Percentiles rank a stretch among this genome's conserved stretches.
Evolutionary conservation across 2,888 invertebrate genomes (phyloP).

Genomic region (Dicycla oo): DNA sequence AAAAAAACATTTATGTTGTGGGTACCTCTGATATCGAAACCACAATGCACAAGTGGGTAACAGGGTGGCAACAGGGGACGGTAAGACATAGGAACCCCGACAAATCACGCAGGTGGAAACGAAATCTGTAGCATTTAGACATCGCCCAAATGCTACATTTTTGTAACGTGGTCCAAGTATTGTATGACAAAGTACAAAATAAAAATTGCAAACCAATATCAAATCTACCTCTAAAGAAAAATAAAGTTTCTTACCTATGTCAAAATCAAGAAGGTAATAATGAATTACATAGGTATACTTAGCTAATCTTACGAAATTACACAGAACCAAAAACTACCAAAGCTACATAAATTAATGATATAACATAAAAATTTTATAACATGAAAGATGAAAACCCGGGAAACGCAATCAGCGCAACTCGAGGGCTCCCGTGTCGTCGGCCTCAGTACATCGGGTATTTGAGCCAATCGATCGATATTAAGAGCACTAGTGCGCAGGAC

Average conservation of each 20-base stretch:
- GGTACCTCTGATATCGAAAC: too few relatives aligned
- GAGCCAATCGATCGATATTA: neutral
- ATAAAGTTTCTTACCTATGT: neutral
- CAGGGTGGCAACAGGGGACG: too few relatives aligned
- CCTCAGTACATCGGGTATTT: neutral
- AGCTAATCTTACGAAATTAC: neutral
- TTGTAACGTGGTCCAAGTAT: neutral
- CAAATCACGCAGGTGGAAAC: too few relatives aligned
- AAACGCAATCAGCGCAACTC: conserved; percentile 1
- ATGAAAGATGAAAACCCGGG: neutral
- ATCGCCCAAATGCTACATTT: too few relatives aligned
- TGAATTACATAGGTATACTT: too few relatives aligned
- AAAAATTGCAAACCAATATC: neutral
- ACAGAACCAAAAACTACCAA: neutral
- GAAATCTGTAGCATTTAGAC: neutral
- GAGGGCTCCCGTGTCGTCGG: too few relatives aligned
- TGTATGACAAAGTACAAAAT: neutral
- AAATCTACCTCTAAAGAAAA: too few relatives aligned
- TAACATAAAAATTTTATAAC: too few relatives aligned
- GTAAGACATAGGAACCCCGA: too few relatives aligned
- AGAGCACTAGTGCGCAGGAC: conserved; percentile 42
- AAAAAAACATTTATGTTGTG: too few relatives aligned
- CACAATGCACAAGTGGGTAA: too few relatives aligned
- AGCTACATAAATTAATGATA: neutral
- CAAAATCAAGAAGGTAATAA: too few relatives aligned